Evolutionary conservation across 2,888 invertebrate genomes (phyloP), one percentile per base, ranked within the genome.

Genomic region (Cabera pusaria): DNA sequence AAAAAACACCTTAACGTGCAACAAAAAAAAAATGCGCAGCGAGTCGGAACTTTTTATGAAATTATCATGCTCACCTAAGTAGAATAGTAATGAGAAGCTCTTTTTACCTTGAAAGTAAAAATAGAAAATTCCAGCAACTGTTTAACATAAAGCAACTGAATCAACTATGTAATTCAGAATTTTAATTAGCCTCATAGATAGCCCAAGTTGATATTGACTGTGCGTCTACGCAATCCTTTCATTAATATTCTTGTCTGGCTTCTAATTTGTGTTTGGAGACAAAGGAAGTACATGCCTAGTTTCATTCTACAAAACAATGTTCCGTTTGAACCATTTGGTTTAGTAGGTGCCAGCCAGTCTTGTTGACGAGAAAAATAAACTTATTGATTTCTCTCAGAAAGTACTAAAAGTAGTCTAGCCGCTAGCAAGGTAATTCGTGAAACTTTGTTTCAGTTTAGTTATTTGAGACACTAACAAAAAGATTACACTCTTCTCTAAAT

Each of bases 231-330:
- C 60, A 57, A 56, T 42, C 53, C 53, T 61, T 71, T 73, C 62
- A 83, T 86, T 85, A 72, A 70, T 78, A 86, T 86, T 84, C 84
- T 47, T 50, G 41, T 56, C 63, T 55, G 64, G 64, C 70, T 62
- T 67, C 74, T 80, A 78, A 82, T 84, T 83, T 82, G 78, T 79
- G 68, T 79, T 72, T 35, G 64, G 65, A 77, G 64, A 67, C 72
- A 70, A 62, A 84, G 86, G 85, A 87, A 83, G 78, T 78, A 59
- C 55, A 75, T n/a, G n/a, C n/a, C n/a, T 79, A 59, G 59, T 61
- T 60, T 69, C 67, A 59, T 70, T 67, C 67, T 14, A 3, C 14
- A 14, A 62, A 56, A 66, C 60, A 50, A 59, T 71, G 73, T 76
- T 73, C 78, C 66, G 68, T 68, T 70, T 60, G 40, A 59, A 64